These are phyloP conservation scores for Listronotus bonariensis DNA, from an alignment of 1,140 invertebrate genomes.

Conservation along the genomic window DNA sequence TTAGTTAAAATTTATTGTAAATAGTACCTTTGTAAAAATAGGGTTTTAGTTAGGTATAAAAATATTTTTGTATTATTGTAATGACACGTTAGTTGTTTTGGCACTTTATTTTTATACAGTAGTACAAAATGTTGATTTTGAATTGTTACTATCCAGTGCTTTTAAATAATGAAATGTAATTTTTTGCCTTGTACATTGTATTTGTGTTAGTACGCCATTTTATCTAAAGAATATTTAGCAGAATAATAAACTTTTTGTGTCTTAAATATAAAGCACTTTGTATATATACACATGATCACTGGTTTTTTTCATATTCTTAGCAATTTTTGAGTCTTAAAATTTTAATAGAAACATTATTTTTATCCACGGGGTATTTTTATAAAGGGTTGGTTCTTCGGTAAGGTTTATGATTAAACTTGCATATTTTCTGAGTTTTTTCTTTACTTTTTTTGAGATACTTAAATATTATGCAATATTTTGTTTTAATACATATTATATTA, in stretches of 20 bases:
- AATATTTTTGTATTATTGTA: conserved; percentile 39
- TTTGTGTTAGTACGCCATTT: conserved; percentile 28
- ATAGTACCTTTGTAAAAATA: neutral
- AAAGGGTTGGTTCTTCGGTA: no score
- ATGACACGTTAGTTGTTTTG: conserved; percentile 17
- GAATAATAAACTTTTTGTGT: neutral
- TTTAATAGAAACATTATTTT: no score
- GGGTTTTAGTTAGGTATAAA: conserved; percentile 15
- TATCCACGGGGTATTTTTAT: no score
- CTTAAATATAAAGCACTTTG: neutral
- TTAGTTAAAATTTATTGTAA: no score
- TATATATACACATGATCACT: no score
- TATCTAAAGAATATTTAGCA: neutral
- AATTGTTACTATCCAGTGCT: conserved; percentile 13
- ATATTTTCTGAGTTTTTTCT: no score
- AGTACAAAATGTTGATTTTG: conserved; percentile 27
- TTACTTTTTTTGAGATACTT: no score
- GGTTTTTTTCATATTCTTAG: no score
- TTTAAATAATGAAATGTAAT: conserved; percentile 20
- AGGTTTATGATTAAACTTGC: no score
- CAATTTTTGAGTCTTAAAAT: no score
- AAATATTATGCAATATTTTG: no score
- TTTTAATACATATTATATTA: no score
- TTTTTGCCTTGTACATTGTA: conserved; percentile 25
- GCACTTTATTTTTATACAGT: conserved; percentile 36